Conservation (phyloP, 2,797 vertebrate genomes). For the Hippoglossus hippoglossus region DNA sequence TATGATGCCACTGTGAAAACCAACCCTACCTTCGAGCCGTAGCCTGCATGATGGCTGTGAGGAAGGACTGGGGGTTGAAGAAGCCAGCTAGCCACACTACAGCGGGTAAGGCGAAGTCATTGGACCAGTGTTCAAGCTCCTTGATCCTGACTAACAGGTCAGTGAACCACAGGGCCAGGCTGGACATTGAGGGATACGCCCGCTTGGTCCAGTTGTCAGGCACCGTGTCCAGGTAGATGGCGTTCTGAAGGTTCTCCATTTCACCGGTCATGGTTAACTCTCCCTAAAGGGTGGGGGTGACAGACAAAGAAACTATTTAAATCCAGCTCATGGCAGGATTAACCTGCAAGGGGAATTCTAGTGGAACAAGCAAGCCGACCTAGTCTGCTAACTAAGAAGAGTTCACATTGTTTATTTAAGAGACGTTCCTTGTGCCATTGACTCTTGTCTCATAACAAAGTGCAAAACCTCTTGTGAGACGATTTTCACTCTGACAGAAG, state of each 20-base stretch:
- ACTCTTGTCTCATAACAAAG: background rate
- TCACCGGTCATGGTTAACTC: constrained; percentile 94
- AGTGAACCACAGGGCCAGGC: constrained; percentile 89
- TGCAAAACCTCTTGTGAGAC: background rate
- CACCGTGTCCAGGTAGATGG: constrained; percentile 89
- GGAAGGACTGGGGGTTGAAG: constrained; percentile 96
- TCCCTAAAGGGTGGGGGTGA: constrained; percentile 81
- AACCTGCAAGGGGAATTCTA: too few species aligned
- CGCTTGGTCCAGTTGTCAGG: constrained; percentile 89
- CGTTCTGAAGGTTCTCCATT: constrained; percentile 93
- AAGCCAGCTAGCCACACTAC: constrained; percentile 93
- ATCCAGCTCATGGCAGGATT: too few species aligned
- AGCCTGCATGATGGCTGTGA: constrained; percentile 96
- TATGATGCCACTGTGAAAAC: background rate
- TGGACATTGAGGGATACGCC: constrained; percentile 92
- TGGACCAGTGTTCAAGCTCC: constrained; percentile 92
- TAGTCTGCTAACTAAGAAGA: too few species aligned
- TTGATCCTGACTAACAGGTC: constrained; percentile 92
- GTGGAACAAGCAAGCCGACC: too few species aligned
- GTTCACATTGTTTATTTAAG: background rate
- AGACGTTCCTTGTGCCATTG: background rate
- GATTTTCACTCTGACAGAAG: background rate
- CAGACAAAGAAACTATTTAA: background rate
- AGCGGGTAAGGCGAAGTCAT: constrained; percentile 89
- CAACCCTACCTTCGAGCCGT: constrained; percentile 71